Conservation (phyloP, 1,140 invertebrate species). For the Drosophila baimaii region DNA sequence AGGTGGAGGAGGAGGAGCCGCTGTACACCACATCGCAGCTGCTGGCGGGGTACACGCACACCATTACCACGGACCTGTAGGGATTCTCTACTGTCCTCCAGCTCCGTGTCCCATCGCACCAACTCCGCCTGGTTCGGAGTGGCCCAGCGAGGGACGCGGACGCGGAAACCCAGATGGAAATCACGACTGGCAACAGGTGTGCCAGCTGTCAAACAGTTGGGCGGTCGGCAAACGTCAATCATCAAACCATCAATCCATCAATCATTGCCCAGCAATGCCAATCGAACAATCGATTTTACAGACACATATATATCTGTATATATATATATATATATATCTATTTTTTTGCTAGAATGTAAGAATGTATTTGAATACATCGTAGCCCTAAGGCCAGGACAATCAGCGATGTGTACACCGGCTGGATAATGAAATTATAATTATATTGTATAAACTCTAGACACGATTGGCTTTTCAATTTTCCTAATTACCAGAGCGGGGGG, state of each 20-base stretch:
- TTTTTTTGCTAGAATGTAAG: slow-evolving; percentile 17
- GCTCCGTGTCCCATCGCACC: slow-evolving; percentile 21
- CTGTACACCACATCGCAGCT: slow-evolving; percentile 34
- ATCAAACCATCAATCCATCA: slow-evolving; percentile 10
- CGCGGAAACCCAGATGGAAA: too few species aligned
- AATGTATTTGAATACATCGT: slow-evolving; percentile 18
- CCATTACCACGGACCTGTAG: slow-evolving; percentile 70
- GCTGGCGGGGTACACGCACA: slow-evolving; percentile 58
- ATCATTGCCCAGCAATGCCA: slow-evolving; percentile 47
- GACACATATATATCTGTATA: not conserved
- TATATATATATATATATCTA: not conserved
- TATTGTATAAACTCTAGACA: slow-evolving; percentile 4
- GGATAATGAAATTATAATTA: slow-evolving; percentile 34
- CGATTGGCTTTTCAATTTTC: slow-evolving; percentile 22
- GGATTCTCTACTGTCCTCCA: too few species aligned
- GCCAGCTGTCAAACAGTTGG: slow-evolving; percentile 59
- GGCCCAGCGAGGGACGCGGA: too few species aligned
- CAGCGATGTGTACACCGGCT: slow-evolving; percentile 27
- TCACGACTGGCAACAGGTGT: slow-evolving; percentile 72
- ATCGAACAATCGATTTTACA: slow-evolving; percentile 20
- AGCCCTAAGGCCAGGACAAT: slow-evolving; percentile 9
- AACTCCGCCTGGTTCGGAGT: slow-evolving; percentile 59
- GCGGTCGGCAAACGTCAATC: not conserved
- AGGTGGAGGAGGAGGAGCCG: not conserved
- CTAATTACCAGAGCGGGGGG: not conserved